Percentiles rank a stretch among this genome's conserved stretches.
Evolutionary conservation across 2,797 vertebrate genomes (phyloP).

Genomic region (Dendrocincla tyrannina): DNA sequence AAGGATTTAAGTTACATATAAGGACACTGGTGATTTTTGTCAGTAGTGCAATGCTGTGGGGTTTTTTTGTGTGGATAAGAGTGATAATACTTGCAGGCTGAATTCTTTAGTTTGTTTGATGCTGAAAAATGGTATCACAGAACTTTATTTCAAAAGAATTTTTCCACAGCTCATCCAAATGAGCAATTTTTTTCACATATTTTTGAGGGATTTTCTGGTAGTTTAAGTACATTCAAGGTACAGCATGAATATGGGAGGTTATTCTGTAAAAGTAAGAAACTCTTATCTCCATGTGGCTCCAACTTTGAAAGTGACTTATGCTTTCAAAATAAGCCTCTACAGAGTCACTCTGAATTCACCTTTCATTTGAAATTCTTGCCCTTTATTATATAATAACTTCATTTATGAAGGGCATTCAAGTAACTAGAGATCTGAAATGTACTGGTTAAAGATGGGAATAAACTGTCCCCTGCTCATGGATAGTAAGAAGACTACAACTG

Average conservation of each 20-base stretch:
- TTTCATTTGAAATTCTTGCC: background rate
- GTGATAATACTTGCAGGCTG: background rate
- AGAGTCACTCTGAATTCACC: background rate
- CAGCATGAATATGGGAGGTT: background rate
- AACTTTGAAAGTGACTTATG: background rate
- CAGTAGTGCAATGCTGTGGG: background rate
- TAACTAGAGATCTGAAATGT: background rate
- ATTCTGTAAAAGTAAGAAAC: background rate
- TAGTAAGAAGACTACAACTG: background rate
- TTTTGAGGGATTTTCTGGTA: background rate
- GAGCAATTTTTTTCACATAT: background rate
- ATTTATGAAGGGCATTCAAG: background rate
- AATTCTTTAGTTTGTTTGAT: background rate
- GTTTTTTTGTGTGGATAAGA: background rate
- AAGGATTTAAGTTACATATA: background rate
- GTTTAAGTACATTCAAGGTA: background rate
- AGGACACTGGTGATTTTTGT: background rate
- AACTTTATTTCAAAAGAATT: background rate
- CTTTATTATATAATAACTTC: background rate
- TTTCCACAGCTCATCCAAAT: background rate
- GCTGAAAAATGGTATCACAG: background rate
- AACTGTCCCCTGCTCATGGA: background rate
- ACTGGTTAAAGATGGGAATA: background rate
- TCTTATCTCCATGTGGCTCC: background rate
- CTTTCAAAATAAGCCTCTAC: background rate